Evolutionary conservation across 1,140 invertebrate genomes (phyloP).

Genomic region (Uloborus diversus): DNA sequence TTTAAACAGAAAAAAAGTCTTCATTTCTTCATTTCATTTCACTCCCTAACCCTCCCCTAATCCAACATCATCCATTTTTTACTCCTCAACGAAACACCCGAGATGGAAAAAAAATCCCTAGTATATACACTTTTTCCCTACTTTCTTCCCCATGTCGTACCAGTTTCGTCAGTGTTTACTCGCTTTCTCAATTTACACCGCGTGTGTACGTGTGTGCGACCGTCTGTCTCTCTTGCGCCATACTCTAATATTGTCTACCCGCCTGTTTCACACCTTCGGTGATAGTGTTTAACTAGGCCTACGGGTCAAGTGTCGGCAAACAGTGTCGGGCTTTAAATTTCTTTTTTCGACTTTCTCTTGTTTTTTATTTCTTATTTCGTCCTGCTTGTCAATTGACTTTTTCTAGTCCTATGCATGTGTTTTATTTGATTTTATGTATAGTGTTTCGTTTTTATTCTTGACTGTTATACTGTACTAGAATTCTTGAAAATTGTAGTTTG

Average conservation of each 20-base stretch:
- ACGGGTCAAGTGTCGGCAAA: constrained; percentile 46
- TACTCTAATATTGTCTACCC: constrained; percentile 31
- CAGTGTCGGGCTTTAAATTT: constrained; percentile 27
- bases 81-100: neutral
- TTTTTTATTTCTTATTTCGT: neutral
- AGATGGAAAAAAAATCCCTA: neutral
- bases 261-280: constrained; percentile 33
- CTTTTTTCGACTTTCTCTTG: neutral
- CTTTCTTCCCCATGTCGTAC: neutral
- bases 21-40: constrained; percentile 11
- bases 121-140: constrained; percentile 7
- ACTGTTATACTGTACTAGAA: neutral
- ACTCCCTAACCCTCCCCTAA: neutral
- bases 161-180: constrained; percentile 10
- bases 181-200: constrained; percentile 10
- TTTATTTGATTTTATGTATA: neutral
- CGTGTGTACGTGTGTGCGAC: neutral
- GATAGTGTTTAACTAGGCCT: constrained; percentile 49
- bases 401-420: neutral
- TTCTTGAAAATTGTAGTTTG: neutral
- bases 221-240: neutral
- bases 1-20: neutral
- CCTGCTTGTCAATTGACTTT: neutral
- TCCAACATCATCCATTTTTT: neutral
- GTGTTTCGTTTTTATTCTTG: neutral